These are phyloP conservation scores for Leucoptera coffeella DNA, from an alignment of 2,888 invertebrate species.

Conservation along the genomic window DNA sequence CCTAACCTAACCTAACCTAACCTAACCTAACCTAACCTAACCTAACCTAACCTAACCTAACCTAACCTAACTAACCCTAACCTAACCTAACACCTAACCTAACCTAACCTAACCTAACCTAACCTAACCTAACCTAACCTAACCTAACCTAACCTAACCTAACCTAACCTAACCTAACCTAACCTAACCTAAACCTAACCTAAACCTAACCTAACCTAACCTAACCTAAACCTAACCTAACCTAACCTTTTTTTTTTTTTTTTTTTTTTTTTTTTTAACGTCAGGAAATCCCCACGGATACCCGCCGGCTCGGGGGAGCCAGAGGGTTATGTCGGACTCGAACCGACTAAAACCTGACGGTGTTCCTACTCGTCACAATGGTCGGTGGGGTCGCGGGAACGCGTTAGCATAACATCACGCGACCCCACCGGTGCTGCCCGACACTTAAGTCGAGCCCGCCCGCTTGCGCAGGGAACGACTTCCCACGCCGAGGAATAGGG, in stretches of 20 bases:
- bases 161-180: constrained; percentile 9
- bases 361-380: not conserved
- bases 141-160: constrained; percentile 9
- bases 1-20: constrained; percentile 8
- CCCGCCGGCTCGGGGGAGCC: not conserved
- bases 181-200: constrained; percentile 9
- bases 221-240: constrained; percentile 9
- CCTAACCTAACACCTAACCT: constrained; percentile 10
- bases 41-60: constrained; percentile 7
- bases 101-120: constrained; percentile 9
- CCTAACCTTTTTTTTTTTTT: constrained; percentile 6
- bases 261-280: constrained; percentile 3
- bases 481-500: too few relatives aligned
- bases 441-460: too few relatives aligned
- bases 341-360: not conserved
- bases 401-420: too few relatives aligned
- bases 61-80: constrained; percentile 9
- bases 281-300: not conserved
- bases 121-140: constrained; percentile 10
- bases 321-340: not conserved
- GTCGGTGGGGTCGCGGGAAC: too few relatives aligned
- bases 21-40: constrained; percentile 7
- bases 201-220: constrained; percentile 8
- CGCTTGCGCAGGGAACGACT: too few relatives aligned
- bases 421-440: too few relatives aligned